Conservation (phyloP, 2,888 invertebrate species). For the Xestia rhomboidea region DNA sequence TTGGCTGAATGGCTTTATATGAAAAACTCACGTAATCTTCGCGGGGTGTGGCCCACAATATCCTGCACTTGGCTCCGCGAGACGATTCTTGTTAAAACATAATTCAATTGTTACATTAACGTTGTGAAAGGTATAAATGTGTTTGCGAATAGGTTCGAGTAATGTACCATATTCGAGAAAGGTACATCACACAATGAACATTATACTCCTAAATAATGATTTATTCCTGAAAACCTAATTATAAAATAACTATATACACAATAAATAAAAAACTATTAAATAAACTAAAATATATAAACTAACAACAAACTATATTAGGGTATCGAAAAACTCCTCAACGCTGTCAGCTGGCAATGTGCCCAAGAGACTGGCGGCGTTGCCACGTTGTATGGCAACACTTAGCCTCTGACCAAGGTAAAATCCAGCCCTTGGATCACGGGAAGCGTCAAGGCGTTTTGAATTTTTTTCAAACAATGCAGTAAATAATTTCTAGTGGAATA, state of each 20-base stretch:
- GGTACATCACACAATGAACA: background rate
- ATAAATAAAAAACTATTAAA: too few species aligned
- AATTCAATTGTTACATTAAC: constrained; percentile 78
- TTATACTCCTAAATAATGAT: constrained; percentile 2
- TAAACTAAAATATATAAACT: too few species aligned
- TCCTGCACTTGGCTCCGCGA: constrained; percentile 83
- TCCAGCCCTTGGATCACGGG: too few species aligned
- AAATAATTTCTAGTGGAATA: background rate
- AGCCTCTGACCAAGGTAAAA: too few species aligned
- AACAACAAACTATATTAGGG: too few species aligned
- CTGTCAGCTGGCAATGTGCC: too few species aligned
- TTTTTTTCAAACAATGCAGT: constrained; percentile 18
- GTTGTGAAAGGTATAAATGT: constrained; percentile 23
- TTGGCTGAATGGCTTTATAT: constrained; percentile 90
- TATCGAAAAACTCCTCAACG: too few species aligned
- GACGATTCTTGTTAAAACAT: constrained; percentile 75
- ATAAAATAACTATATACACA: too few species aligned
- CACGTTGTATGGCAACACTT: too few species aligned
- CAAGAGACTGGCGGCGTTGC: too few species aligned
- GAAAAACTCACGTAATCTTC: constrained; percentile 89
- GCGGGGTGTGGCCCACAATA: constrained; percentile 85
- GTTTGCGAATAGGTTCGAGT: background rate
- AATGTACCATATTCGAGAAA: background rate
- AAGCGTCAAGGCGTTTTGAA: too few species aligned
- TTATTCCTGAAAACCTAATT: background rate